These are phyloP conservation scores for Apodemus speciosus DNA, from an alignment of 2,113 vertebrate species.

Conservation along the genomic window DNA sequence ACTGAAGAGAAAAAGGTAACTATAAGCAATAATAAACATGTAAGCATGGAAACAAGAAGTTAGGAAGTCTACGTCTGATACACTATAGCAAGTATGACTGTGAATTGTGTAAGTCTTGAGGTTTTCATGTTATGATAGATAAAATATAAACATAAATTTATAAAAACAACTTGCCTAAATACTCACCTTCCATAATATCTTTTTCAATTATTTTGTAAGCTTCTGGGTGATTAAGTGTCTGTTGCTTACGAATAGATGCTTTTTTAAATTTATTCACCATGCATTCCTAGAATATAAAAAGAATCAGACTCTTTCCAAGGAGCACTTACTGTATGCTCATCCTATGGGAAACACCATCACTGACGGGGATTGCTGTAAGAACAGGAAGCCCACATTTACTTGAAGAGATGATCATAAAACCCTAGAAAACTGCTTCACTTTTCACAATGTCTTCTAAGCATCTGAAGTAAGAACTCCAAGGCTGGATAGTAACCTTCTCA, in stretches of 20 bases:
- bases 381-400: constrained; percentile 27
- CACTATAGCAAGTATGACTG: background rate
- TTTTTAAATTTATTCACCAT: constrained; percentile 94
- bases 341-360: background rate
- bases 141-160: constrained; percentile 45
- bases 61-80: constrained; percentile 14
- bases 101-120: background rate
- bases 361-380: background rate
- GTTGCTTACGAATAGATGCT: constrained; percentile 89
- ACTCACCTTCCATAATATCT: constrained; percentile 89
- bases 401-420: constrained; percentile 18
- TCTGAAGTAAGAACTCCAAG: background rate
- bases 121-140: background rate
- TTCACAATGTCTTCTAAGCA: constrained; percentile 32
- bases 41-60: constrained; percentile 23
- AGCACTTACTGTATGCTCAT: background rate
- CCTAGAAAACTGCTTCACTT: constrained; percentile 31
- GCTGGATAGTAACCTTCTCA: background rate
- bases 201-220: constrained; percentile 85
- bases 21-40: background rate
- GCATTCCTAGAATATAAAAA: constrained; percentile 86
- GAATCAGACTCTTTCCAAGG: constrained; percentile 4
- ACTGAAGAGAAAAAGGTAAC: background rate
- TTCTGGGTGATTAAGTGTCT: constrained; percentile 86
- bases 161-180: constrained; percentile 44